These are phyloP conservation scores for Dunckerocampus dactyliophorus DNA, from an alignment of 2,113 vertebrate species.

Conservation along the genomic window DNA sequence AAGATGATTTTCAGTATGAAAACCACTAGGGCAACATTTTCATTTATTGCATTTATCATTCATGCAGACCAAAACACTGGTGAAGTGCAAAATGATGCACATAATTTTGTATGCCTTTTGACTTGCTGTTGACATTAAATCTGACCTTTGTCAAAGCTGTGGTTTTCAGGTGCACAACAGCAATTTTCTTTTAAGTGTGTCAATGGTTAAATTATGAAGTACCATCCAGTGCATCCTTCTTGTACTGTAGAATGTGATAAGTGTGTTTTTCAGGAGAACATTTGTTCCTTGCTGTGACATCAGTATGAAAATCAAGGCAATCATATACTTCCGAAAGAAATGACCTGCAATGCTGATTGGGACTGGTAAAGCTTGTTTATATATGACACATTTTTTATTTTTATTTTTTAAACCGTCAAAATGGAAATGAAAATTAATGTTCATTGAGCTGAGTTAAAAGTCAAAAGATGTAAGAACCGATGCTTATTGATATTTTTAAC, in stretches of 20 bases:
- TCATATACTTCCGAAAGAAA: too few relatives aligned
- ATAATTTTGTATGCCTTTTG: constrained; percentile 35
- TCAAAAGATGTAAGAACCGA: too few relatives aligned
- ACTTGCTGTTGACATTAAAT: constrained; percentile 42
- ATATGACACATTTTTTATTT: too few relatives aligned
- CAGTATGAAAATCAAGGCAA: too few relatives aligned
- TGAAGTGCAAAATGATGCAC: constrained; percentile 10
- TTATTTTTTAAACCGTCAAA: too few relatives aligned
- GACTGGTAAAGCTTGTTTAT: too few relatives aligned
- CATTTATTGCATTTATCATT: constrained; percentile 18
- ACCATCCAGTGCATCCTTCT: constrained; percentile 1
- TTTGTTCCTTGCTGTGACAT: too few relatives aligned
- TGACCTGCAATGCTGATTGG: too few relatives aligned
- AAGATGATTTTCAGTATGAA: background rate
- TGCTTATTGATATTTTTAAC: too few relatives aligned
- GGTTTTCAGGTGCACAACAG: constrained; percentile 40
- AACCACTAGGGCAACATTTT: background rate
- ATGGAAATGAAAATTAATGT: too few relatives aligned
- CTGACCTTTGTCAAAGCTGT: constrained; percentile 43
- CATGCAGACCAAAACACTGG: constrained; percentile 6
- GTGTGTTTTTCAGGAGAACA: too few relatives aligned
- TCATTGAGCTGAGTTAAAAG: too few relatives aligned
- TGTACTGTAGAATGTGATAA: background rate
- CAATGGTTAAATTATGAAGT: constrained; percentile 15
- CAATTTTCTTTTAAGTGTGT: constrained; percentile 13